These are phyloP conservation scores for Cabera pusaria DNA, from an alignment of 2,888 invertebrate genomes.

Conservation along the genomic window DNA sequence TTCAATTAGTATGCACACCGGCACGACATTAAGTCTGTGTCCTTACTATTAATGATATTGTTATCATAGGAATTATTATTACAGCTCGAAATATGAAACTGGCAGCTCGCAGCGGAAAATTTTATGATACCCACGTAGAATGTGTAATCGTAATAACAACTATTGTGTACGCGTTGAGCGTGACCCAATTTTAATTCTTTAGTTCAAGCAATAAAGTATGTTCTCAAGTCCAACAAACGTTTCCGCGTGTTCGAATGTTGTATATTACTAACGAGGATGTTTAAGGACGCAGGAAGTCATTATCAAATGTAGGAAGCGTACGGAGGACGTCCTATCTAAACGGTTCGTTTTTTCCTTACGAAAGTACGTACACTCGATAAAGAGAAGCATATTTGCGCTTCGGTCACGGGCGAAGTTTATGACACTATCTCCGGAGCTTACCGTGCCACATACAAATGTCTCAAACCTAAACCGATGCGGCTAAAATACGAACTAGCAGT, in stretches of 20 bases:
- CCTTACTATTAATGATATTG: slow-evolving; percentile 82
- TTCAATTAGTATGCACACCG: slow-evolving; percentile 77
- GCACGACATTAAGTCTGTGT: slow-evolving; percentile 76
- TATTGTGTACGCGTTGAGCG: slow-evolving; percentile 42
- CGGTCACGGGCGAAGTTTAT: slow-evolving; percentile 46
- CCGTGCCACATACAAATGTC: slow-evolving; percentile 8
- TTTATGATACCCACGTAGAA: slow-evolving; percentile 42
- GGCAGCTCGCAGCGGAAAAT: slow-evolving; percentile 56
- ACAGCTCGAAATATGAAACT: slow-evolving; percentile 64
- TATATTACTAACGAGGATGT: slow-evolving; percentile 67
- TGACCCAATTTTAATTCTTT: slow-evolving; percentile 65
- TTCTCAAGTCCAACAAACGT: slow-evolving; percentile 51
- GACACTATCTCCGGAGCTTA: slow-evolving; percentile 45
- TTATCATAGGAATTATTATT: slow-evolving; percentile 80
- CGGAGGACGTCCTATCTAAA: slow-evolving; percentile 46
- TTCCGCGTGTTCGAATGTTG: slow-evolving; percentile 61
- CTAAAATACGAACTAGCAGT: slow-evolving; percentile 1
- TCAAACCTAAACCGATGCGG: slow-evolving; percentile 11
- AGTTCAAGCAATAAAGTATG: slow-evolving; percentile 46
- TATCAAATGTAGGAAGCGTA: slow-evolving; percentile 75
- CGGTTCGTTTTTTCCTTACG: slow-evolving; percentile 24
- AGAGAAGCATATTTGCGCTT: slow-evolving; percentile 45
- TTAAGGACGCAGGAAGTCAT: slow-evolving; percentile 76
- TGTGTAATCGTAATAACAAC: slow-evolving; percentile 32
- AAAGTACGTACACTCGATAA: slow-evolving; percentile 31